A percentile compares a stretch with the other conserved stretches of the same genome.
phyloP scores from a whole-genome alignment of 2,113 vertebrate genomes.

The Connochaetes taurinus region DNA sequence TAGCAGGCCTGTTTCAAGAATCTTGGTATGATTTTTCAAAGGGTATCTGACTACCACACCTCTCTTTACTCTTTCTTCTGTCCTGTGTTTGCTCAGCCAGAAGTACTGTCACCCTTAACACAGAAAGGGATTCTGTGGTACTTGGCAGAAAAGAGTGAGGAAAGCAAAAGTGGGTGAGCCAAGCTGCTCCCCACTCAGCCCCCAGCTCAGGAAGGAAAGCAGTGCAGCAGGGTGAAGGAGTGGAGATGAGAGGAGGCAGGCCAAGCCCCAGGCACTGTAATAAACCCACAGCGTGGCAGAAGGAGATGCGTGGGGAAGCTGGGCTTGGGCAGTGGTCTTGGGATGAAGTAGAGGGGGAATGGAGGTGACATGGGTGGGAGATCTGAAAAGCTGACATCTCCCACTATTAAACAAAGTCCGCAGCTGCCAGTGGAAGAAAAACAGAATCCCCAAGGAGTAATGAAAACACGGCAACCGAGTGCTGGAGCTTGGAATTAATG shows the following conservation, averaged over 20 bases:
- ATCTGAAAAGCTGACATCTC: neutral
- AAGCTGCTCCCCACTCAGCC: neutral
- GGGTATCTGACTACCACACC: fast-evolving
- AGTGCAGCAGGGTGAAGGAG: neutral
- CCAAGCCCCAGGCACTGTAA: neutral
- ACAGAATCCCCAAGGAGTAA: neutral
- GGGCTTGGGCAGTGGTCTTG: neutral
- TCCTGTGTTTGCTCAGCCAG: neutral
- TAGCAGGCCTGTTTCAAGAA: neutral
- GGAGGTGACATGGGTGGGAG: no score
- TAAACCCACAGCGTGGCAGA: neutral
- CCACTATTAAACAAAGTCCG: neutral
- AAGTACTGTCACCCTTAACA: neutral
- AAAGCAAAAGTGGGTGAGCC: neutral
- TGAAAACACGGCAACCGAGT: neutral
- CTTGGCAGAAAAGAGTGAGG: neutral
- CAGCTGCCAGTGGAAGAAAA: neutral
- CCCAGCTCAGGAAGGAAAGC: neutral
- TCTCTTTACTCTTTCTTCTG: neutral
- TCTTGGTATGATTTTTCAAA: neutral
- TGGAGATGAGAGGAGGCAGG: neutral
- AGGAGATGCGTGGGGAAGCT: neutral
- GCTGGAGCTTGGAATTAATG: constrained; percentile 29
- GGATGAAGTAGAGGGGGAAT: neutral
- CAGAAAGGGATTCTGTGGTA: neutral